These are phyloP conservation scores for Euwallacea fornicatus DNA, from an alignment of 1,140 invertebrate genomes.

Conservation along the genomic window DNA sequence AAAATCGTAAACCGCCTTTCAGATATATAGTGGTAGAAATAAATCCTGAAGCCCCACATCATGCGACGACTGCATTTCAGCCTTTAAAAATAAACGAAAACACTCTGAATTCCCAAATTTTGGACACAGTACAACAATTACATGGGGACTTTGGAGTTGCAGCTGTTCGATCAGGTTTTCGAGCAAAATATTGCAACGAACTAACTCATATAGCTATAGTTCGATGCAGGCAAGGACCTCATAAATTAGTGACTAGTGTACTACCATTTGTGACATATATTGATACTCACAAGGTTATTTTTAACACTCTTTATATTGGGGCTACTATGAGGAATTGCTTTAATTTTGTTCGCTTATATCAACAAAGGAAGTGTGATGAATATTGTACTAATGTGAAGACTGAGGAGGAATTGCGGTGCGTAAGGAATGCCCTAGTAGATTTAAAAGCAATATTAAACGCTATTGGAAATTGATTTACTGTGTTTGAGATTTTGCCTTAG, in stretches of 20 bases:
- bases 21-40: slow-evolving; percentile 48
- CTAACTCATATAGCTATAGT: slow-evolving; percentile 72
- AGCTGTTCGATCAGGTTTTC: slow-evolving; percentile 67
- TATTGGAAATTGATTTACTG: slow-evolving; percentile 7
- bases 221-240: slow-evolving; percentile 70
- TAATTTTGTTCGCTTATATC: slow-evolving; percentile 69
- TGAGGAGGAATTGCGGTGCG: slow-evolving; percentile 52
- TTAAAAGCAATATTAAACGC: slow-evolving; percentile 39
- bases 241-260: slow-evolving; percentile 67
- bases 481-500: not conserved
- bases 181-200: slow-evolving; percentile 76
- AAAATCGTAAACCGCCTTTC: slow-evolving; percentile 24
- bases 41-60: slow-evolving; percentile 19
- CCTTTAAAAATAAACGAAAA: slow-evolving; percentile 60
- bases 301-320: slow-evolving; percentile 70
- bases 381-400: slow-evolving; percentile 60
- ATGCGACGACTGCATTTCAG: slow-evolving; percentile 49
- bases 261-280: slow-evolving; percentile 68
- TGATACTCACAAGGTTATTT: slow-evolving; percentile 60
- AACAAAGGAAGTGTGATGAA: slow-evolving; percentile 60
- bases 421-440: slow-evolving; percentile 53
- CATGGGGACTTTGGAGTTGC: slow-evolving; percentile 74
- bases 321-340: slow-evolving; percentile 80
- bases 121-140: slow-evolving; percentile 65
- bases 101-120: slow-evolving; percentile 61